Evolutionary conservation across 2,888 invertebrate species (phyloP), one percentile per base, ranked within the genome.

Genomic region (Orchestes rusci): DNA sequence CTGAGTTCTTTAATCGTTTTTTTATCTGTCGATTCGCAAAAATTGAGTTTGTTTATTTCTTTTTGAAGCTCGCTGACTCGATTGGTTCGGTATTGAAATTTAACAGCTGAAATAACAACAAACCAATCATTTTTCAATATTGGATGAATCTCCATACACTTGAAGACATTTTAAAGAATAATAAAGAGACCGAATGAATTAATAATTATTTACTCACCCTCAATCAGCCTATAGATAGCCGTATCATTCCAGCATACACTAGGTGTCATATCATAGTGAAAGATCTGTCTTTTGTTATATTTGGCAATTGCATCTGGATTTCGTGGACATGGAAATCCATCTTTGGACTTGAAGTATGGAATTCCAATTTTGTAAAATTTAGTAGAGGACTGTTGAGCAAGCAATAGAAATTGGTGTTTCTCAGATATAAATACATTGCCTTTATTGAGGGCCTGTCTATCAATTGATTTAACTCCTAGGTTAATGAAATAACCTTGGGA

Each of bases 231-330:
- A n/a, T 57, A 52, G 39, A 53, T 58, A 32, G 61, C 61, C 13
- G 38, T 46, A 23, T 52, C 48, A 4, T 49, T 44, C 72, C 72
- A 72, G 4, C 61, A 60, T 8, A 23, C 16, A n/a, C 54, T 52
- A 0, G 61, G 53, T 2, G 52, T 58, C 15, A 68, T 43, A 16
- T 61, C 59, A 42, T 59, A 58, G 39, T 53, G 43, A 8, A 52
- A 39, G 13, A 61, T 38, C 44, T 59, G 59, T 3, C 55, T 50
- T 16, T 54, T 63, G 2, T 45, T 50, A 23, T 56, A 55, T 52
- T 72, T 73, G 29, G 43, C 43, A 5, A 54, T 3, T 10, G 52
- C 46, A 46, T 85, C 84, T 3, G 70, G 66, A 62, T 85, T 85
- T 16, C 65, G 60, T 0, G 75, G 74, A 15, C 78, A 74, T 3